Evolutionary conservation across 2,797 vertebrate genomes (phyloP), one percentile per base, ranked within the genome.

Genomic region (Enteromius mattozi): DNA sequence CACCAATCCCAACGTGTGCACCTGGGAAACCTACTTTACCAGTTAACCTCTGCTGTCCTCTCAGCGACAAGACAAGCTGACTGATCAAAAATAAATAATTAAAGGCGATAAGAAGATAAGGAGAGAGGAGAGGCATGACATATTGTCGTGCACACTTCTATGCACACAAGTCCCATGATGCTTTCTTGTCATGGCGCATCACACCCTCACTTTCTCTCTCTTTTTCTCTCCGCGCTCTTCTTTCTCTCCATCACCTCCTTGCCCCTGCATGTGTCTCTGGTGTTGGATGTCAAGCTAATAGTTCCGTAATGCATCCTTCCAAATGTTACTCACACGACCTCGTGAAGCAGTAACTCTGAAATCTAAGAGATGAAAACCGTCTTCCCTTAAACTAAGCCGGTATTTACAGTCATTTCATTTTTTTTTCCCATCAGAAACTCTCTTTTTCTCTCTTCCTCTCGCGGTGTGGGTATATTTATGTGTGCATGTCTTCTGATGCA

Each of bases 121-220:
- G 51, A 78, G 9, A 45, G 19, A 90, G 90, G 75, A 72, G 78
- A 40, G 68, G 75, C 88, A 86, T 81, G 75, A 86, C 84, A 84
- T 86, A 83, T 85, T 88, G 83, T 78, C 49, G 68, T 82, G 78
- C 81, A 84, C 83, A 82, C 81, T 84, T 85, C 87, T 71, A 77
- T 83, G 82, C 83, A 85, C 82, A 81, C 83, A 82, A 85, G 83
- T 89, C 88, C 88, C 86, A 84, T 77, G 87, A 88, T 88, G 86
- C 78, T 83, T 85, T 85, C 75, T 89, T 91, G 84, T 87, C 85
- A 84, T 81, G 86, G 79, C 78, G 54, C 81, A 80, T 86, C 80
- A 81, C 84, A 86, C 87, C 80, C 66, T 81, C 59, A 74, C 63
- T 74, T 35, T 72, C 72, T 78, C 27, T 87, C 79, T 85, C 56